A percentile compares a stretch with the other conserved stretches of the same genome.
Evolutionary conservation across 1,140 invertebrate species (phyloP).

Genomic region (Arctopsyche grandis): DNA sequence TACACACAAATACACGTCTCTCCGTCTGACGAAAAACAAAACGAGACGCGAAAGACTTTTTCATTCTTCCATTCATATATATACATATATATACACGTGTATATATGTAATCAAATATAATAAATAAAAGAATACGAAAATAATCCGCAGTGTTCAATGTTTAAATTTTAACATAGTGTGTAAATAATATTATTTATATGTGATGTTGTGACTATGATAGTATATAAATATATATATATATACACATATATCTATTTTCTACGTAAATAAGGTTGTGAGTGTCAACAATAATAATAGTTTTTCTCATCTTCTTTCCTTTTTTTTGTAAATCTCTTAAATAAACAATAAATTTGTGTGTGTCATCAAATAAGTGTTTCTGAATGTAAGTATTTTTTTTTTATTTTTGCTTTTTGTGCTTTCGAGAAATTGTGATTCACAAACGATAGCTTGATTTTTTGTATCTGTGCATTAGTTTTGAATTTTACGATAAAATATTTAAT

Average conservation of each 20-base stretch:
- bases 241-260: constrained; percentile 45
- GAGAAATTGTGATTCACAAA: too few relatives aligned
- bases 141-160: constrained; percentile 52
- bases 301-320: neutral
- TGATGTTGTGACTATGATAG: constrained; percentile 46
- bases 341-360: neutral
- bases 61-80: too few relatives aligned
- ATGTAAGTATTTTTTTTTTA: constrained; percentile 9
- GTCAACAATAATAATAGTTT: constrained; percentile 44
- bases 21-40: neutral
- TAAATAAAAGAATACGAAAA: constrained; percentile 35
- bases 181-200: constrained; percentile 44
- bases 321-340: neutral
- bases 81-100: neutral
- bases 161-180: constrained; percentile 35
- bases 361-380: constrained; percentile 6
- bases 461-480: too few relatives aligned
- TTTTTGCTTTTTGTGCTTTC: too few relatives aligned
- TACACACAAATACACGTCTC: neutral
- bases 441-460: too few relatives aligned
- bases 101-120: constrained; percentile 8
- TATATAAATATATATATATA: neutral
- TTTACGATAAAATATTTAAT: too few relatives aligned
- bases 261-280: constrained; percentile 54
- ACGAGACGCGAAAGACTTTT: neutral